Conservation (phyloP, 2,797 vertebrate species). For the Sorex maritimensis region DNA sequence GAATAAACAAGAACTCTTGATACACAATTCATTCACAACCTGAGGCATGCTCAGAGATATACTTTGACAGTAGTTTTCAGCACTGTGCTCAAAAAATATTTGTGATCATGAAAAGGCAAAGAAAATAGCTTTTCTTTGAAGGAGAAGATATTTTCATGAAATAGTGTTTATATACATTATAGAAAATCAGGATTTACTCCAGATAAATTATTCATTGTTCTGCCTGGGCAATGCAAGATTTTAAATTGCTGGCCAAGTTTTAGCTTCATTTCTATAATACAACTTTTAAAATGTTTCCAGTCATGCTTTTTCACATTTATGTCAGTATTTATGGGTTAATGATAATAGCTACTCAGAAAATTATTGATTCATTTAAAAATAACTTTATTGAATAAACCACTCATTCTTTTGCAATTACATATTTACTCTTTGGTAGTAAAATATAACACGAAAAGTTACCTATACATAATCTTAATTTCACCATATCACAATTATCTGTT, state of each 20-base stretch:
- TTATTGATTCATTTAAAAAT: slow-evolving; percentile 39
- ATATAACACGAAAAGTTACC: slow-evolving; percentile 18
- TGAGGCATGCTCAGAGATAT: not conserved
- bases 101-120: slow-evolving; percentile 24
- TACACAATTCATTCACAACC: not conserved
- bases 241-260: slow-evolving; percentile 57
- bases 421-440: slow-evolving; percentile 46
- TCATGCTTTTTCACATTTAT: slow-evolving; percentile 46
- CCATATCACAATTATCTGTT: not conserved
- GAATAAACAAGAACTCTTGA: slow-evolving; percentile 1
- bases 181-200: slow-evolving; percentile 43
- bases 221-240: slow-evolving; percentile 16
- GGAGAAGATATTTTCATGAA: slow-evolving; percentile 40
- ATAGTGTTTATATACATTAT: slow-evolving; percentile 49
- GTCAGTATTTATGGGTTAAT: slow-evolving; percentile 53
- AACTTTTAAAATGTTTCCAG: slow-evolving; percentile 64
- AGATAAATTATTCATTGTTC: slow-evolving; percentile 75
- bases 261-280: slow-evolving; percentile 55
- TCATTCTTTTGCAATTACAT: slow-evolving; percentile 7
- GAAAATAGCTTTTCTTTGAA: slow-evolving; percentile 54
- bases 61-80: slow-evolving; percentile 33
- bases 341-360: slow-evolving; percentile 50
- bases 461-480: not conserved
- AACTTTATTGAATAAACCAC: slow-evolving; percentile 56
- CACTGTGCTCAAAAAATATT: slow-evolving; percentile 10